phyloP scores from a whole-genome alignment of 64 coral and sea anemone genomes.

The Pocillopora damicornis region DNA sequence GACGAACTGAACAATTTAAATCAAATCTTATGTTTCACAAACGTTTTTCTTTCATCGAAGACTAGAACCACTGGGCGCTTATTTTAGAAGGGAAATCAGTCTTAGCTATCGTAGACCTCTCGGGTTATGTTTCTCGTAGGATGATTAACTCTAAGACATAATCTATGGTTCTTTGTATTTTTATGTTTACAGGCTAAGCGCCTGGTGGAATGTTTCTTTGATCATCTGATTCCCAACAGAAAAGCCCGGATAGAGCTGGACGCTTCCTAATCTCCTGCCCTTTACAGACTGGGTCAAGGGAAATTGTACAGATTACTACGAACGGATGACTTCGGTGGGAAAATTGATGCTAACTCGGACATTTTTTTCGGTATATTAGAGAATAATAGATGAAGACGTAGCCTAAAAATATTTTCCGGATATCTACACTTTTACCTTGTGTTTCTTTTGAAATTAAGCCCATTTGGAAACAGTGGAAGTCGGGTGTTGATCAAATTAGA shows the following conservation, averaged over 20 bases:
- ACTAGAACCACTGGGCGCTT: too few species aligned
- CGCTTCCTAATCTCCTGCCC: not conserved
- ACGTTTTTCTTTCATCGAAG: too few species aligned
- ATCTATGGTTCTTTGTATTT: slow-evolving; percentile 3
- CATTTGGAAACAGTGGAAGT: not conserved
- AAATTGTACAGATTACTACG: not conserved
- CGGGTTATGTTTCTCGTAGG: not conserved
- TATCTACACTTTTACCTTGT: not conserved
- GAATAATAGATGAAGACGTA: not conserved
- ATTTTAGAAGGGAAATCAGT: too few species aligned
- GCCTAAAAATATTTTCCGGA: not conserved
- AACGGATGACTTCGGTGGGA: not conserved
- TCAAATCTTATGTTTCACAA: too few species aligned
- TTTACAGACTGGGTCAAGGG: not conserved
- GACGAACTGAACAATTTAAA: too few species aligned
- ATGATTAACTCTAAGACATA: not conserved
- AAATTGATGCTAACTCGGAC: not conserved
- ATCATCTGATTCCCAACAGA: slow-evolving; percentile 46
- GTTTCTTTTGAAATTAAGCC: not conserved
- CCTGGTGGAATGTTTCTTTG: slow-evolving; percentile 59
- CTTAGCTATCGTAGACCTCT: not conserved
- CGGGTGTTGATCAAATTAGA: not conserved
- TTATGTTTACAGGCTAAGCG: slow-evolving; percentile 23
- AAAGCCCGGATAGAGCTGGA: slow-evolving; percentile 35
- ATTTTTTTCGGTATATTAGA: not conserved